A percentile compares a stretch with the other conserved stretches of the same genome.
Evolutionary conservation across 2,888 invertebrate genomes (phyloP).

Genomic region (Agonopterix arenella): DNA sequence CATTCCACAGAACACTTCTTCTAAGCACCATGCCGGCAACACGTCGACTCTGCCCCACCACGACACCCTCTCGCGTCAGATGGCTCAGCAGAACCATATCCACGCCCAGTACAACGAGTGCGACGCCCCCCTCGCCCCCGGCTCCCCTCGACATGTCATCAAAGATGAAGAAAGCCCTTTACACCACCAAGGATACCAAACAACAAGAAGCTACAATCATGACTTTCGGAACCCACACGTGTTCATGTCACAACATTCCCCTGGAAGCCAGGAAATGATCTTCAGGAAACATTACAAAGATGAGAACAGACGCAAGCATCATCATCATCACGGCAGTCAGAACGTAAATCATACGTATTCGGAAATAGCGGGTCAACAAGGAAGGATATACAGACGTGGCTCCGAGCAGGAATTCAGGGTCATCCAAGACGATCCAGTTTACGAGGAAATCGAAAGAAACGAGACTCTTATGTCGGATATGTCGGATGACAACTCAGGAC

Average conservation of each 20-base stretch:
- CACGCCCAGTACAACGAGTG: conserved; percentile 75
- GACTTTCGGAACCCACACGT: conserved; percentile 69
- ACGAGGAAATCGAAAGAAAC: conserved; percentile 87
- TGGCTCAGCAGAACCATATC: conserved; percentile 68
- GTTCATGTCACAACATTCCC: conserved; percentile 67
- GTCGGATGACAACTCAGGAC: conserved; percentile 82
- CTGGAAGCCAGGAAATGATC: conserved; percentile 67
- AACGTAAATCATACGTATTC: conserved; percentile 86
- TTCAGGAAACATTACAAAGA: conserved; percentile 68
- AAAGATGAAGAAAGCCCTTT: conserved; percentile 65
- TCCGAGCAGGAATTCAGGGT: conserved; percentile 76
- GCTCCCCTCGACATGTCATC: conserved; percentile 62
- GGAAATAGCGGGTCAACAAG: conserved; percentile 78
- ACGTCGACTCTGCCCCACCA: conserved; percentile 81
- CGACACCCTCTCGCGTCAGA: conserved; percentile 72
- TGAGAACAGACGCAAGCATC: conserved; percentile 60
- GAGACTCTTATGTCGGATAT: conserved; percentile 85
- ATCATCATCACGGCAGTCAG: conserved; percentile 74
- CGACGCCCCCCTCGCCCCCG: conserved; percentile 59
- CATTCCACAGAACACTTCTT: conserved; percentile 88
- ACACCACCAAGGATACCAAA: conserved; percentile 63
- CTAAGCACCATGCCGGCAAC: conserved; percentile 84
- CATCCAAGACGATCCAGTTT: conserved; percentile 85
- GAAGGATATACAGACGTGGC: conserved; percentile 67
- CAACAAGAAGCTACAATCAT: conserved; percentile 66